A percentile compares a stretch with the other conserved stretches of the same genome.
Evolutionary conservation across 2,113 vertebrate species (phyloP).

Genomic region (Bolborhynchus lineola): DNA sequence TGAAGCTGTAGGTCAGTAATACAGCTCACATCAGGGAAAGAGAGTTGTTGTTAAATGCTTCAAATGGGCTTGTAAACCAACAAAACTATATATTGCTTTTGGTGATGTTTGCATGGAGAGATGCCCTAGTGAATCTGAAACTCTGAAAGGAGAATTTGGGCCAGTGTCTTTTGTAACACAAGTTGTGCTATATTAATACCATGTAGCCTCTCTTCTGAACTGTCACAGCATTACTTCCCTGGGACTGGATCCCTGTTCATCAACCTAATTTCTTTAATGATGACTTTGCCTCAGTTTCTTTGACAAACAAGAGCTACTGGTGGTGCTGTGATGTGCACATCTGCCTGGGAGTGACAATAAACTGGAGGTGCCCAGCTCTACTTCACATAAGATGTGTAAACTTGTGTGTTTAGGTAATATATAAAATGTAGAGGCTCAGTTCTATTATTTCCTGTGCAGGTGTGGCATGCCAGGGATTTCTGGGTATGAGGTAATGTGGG

Average conservation of each 20-base stretch:
- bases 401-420: not conserved
- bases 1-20: not conserved
- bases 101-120: not conserved
- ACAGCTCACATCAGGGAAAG: not conserved
- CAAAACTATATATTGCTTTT: not conserved
- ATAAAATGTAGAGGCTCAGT: not conserved
- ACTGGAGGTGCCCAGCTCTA: not conserved
- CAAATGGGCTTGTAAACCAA: not conserved
- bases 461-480: not conserved
- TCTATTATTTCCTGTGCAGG: not conserved
- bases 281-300: not conserved
- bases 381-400: not conserved
- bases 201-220: not conserved
- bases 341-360: not conserved
- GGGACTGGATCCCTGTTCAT: not conserved
- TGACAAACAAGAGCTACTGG: not conserved
- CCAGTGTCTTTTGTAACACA: conserved; percentile 9
- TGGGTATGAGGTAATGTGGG: not conserved
- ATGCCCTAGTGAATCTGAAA: not conserved
- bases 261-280: not conserved
- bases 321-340: not conserved
- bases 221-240: not conserved
- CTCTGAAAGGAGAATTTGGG: not conserved
- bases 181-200: not conserved
- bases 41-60: not conserved